phyloP scores from a whole-genome alignment of 2,797 vertebrate species.

The Lates japonicus region DNA sequence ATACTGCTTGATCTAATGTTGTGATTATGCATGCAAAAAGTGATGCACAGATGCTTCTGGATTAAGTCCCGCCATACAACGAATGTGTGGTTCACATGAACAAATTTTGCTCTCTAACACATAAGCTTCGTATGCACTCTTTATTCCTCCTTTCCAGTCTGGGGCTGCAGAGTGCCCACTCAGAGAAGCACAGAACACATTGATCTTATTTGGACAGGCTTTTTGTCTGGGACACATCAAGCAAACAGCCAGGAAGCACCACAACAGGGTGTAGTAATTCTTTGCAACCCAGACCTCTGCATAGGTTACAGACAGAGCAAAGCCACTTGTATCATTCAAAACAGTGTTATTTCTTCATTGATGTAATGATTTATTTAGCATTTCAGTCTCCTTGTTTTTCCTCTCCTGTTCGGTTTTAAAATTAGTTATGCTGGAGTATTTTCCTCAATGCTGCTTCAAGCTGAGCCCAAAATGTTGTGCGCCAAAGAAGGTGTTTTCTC shows the following conservation, averaged over 20 bases:
- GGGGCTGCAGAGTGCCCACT: constrained; percentile 60
- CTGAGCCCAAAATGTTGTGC: constrained; percentile 11
- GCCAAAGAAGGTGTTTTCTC: constrained; percentile 62
- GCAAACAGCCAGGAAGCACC: constrained; percentile 73
- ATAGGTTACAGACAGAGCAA: constrained; percentile 72
- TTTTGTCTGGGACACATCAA: constrained; percentile 79
- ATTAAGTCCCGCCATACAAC: constrained; percentile 1
- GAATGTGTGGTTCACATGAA: constrained; percentile 31
- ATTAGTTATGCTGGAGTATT: constrained; percentile 21
- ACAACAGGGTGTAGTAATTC: constrained; percentile 77
- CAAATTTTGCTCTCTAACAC: constrained; percentile 26
- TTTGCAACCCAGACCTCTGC: constrained; percentile 68
- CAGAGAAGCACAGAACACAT: constrained; percentile 70
- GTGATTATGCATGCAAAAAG: not conserved
- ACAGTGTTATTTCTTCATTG: constrained; percentile 59
- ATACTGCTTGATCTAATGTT: not conserved
- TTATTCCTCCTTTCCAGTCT: constrained; percentile 47
- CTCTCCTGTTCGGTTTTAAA: constrained; percentile 13
- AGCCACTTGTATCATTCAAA: constrained; percentile 63
- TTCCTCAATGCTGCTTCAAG: constrained; percentile 16
- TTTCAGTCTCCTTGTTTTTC: constrained; percentile 5
- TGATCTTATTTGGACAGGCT: constrained; percentile 80
- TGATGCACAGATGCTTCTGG: not conserved
- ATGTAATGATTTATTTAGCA: constrained; percentile 59
- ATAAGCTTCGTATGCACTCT: constrained; percentile 24